Conservation (phyloP, 2,888 invertebrate genomes). For the Agrotis segetum region DNA sequence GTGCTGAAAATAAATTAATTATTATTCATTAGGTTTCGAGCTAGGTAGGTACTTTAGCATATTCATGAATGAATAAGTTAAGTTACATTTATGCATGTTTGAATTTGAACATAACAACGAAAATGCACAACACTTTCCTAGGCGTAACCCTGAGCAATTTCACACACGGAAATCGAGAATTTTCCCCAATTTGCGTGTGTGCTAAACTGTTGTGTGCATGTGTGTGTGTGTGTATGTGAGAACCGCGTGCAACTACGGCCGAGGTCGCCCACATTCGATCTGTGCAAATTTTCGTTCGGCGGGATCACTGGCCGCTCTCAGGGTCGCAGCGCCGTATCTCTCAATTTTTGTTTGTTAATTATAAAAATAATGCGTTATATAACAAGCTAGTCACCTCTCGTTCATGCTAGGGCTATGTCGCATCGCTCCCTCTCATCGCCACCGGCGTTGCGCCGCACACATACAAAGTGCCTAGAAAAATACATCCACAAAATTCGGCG, state of each 20-base stretch:
- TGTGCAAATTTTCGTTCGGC: slow-evolving; percentile 89
- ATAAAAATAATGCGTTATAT: slow-evolving; percentile 91
- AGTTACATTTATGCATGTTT: slow-evolving; percentile 19
- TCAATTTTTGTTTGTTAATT: slow-evolving; percentile 91
- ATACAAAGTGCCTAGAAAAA: slow-evolving; percentile 82
- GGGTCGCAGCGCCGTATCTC: slow-evolving; percentile 89
- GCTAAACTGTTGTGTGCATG: slow-evolving; percentile 61
- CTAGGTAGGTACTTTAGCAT: slow-evolving; percentile 10
- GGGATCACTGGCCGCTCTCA: slow-evolving; percentile 88
- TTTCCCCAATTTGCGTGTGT: slow-evolving; percentile 74
- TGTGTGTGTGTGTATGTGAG: slow-evolving; percentile 75
- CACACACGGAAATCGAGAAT: slow-evolving; percentile 85
- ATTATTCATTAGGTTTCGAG: slow-evolving; percentile 11
- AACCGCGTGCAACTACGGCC: slow-evolving; percentile 85
- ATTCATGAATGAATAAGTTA: slow-evolving; percentile 22
- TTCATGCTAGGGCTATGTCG: slow-evolving; percentile 65
- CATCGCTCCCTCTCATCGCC: slow-evolving; percentile 75
- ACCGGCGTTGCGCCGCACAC: slow-evolving; percentile 84
- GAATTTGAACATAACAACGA: slow-evolving; percentile 10
- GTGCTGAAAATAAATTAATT: slow-evolving; percentile 5
- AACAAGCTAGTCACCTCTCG: slow-evolving; percentile 78
- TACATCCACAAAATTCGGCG: slow-evolving; percentile 89
- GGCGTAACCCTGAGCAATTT: slow-evolving; percentile 42
- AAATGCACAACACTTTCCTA: slow-evolving; percentile 41
- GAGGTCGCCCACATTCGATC: slow-evolving; percentile 91